Evolutionary conservation across 1,140 invertebrate genomes (phyloP), one percentile per base, ranked within the genome.

Genomic region (Sminthurides bifidus): DNA sequence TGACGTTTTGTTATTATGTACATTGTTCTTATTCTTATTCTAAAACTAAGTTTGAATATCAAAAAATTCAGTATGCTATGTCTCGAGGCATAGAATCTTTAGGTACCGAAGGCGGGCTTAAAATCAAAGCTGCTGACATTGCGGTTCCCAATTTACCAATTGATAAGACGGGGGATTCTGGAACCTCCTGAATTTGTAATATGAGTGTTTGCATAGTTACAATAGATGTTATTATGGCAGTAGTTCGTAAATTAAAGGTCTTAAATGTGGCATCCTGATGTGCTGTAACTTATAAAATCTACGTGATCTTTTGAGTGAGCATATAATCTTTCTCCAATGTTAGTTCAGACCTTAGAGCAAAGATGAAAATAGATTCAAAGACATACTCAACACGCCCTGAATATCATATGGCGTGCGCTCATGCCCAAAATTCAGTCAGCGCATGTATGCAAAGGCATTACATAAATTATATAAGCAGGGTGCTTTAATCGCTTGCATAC

Each of bases 1-100:
- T 78, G 14, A 76, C 77, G 4, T 54, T 78, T 27, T 60, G 45
- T 1, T 80, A 78, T 66, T 81, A 76, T 75, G 38, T 45, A 2
- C 30, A 48, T 15, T 65, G 63, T 56, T 23, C 57, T 35, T 65
- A 54, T 21, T 23, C 52, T n/a, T 65, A 53, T 49, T 52, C 59
- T 19, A 31, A 35, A 15, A 54, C 45, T 0, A 65, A 52, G 21
- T 60, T 61, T 40, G 8, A 60, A 24, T 58, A 59, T 50, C 19
- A 35, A 35, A 59, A 65, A 45, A 17, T 61, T 23, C 14, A 48
- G 19, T 56, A 61, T 48, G 56, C 52, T n/a, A n/a, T n/a, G n/a
- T n/a, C n/a, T n/a, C n/a, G n/a, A n/a, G n/a, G n/a, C 17, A 49
- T 50, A 30, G 8, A 50, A 49, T 17, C 40, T 45, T 41, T 23